Percentiles rank a stretch among this genome's conserved stretches.
Conservation (phyloP, 1,140 invertebrate species). For the Drosophila simulans region DNA sequence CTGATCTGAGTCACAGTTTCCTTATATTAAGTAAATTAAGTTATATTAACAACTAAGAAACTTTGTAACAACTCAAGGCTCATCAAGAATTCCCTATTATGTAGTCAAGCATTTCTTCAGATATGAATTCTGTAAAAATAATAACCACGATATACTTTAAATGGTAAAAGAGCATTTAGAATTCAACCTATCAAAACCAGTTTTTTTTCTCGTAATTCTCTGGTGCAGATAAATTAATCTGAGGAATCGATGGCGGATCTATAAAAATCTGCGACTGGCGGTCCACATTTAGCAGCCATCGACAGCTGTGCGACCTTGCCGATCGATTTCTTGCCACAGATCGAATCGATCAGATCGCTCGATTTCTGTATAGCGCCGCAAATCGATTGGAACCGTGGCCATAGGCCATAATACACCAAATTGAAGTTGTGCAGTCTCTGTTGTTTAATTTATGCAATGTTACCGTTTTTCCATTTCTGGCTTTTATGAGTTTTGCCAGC, state of each 20-base stretch:
- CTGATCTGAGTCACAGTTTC: too few species aligned
- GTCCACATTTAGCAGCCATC: conserved; percentile 53
- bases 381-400: conserved; percentile 62
- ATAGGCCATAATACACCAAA: conserved; percentile 58
- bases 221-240: conserved; percentile 2
- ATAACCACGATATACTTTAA: too few species aligned
- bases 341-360: conserved; percentile 33
- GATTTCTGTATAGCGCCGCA: conserved; percentile 63
- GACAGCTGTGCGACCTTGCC: conserved; percentile 69
- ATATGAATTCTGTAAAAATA: too few species aligned
- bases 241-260: conserved; percentile 40
- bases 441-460: conserved; percentile 73
- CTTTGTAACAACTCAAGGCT: too few species aligned
- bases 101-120: too few species aligned
- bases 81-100: too few species aligned
- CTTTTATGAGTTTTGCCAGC: conserved; percentile 32
- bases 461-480: conserved; percentile 49
- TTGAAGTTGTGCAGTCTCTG: conserved; percentile 56
- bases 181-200: neutral
- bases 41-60: too few species aligned
- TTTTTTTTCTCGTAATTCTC: neutral
- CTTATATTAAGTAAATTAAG: too few species aligned
- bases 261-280: conserved; percentile 7
- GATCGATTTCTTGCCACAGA: conserved; percentile 57
- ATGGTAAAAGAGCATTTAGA: neutral